Evolutionary conservation across 2,113 vertebrate genomes (phyloP).

Genomic region (Deroptyus accipitrinus): DNA sequence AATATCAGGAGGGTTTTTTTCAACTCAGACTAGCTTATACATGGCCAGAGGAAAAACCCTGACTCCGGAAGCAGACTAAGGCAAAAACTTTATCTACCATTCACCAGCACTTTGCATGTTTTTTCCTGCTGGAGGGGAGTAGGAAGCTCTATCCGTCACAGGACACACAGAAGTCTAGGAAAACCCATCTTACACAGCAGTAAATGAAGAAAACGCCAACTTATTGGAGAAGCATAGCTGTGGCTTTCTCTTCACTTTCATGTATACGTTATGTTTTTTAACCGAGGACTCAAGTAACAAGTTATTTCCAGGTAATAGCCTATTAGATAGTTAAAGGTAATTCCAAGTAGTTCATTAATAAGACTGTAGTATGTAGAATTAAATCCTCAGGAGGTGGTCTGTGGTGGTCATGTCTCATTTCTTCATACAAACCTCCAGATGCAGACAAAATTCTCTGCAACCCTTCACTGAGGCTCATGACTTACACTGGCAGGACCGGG

Average conservation of each 20-base stretch:
- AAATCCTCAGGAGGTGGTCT: not conserved
- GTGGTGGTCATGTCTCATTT: accelerated
- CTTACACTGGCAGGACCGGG: not conserved
- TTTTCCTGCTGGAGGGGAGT: not conserved
- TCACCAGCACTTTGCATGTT: not conserved
- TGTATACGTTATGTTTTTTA: not conserved
- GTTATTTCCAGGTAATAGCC: not conserved
- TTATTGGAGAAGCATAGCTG: not conserved
- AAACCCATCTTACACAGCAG: not conserved
- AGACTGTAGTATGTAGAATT: not conserved
- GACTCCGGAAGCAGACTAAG: not conserved
- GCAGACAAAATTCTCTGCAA: not conserved
- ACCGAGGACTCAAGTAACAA: not conserved
- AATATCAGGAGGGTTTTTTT: not conserved
- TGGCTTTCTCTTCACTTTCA: not conserved
- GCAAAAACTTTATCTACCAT: not conserved
- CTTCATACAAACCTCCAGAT: not conserved
- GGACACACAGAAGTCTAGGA: not conserved
- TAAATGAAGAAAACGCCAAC: not conserved
- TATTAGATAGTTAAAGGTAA: not conserved
- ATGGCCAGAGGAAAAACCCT: not conserved
- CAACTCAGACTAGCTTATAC: not conserved
- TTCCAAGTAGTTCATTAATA: not conserved
- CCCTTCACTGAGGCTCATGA: not conserved
- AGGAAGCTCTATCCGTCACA: not conserved